Percentiles rank a stretch among this genome's conserved stretches.
phyloP scores from a whole-genome alignment of 2,888 invertebrate species.

The Ganaspis brasiliensis region DNA sequence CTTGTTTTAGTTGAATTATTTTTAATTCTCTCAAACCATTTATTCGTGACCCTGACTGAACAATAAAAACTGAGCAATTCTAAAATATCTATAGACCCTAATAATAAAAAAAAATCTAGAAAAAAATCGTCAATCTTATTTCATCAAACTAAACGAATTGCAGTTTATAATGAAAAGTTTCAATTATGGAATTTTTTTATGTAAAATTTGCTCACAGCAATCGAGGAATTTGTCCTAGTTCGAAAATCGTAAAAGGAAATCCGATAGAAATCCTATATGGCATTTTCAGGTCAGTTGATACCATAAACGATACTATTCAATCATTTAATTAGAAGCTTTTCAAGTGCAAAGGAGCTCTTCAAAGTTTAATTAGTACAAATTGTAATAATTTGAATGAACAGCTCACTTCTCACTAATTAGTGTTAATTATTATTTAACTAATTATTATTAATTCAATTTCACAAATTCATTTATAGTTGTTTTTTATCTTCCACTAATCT shows the following conservation, averaged over 20 bases:
- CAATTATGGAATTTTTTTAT: constrained; percentile 11
- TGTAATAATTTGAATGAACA: too few species aligned
- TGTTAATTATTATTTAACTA: neutral
- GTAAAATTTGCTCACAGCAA: constrained; percentile 7
- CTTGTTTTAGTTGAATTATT: neutral
- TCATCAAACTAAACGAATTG: neutral
- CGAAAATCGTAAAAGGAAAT: constrained; percentile 11
- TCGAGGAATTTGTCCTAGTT: constrained; percentile 16
- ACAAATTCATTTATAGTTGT: too few species aligned
- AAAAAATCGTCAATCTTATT: neutral
- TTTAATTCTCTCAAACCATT: neutral
- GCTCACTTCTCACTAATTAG: too few species aligned
- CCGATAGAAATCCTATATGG: constrained; percentile 17
- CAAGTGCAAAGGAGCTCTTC: constrained; percentile 8
- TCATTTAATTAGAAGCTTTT: constrained; percentile 29
- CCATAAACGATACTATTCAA: constrained; percentile 8
- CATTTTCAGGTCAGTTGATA: constrained; percentile 18
- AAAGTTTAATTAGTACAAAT: too few species aligned
- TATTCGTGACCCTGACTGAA: too few species aligned
- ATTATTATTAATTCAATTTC: too few species aligned
- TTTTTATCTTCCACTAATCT: too few species aligned
- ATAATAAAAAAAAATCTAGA: neutral
- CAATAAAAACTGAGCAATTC: neutral
- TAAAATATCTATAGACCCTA: neutral
- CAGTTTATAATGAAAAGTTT: neutral